Conservation (phyloP, 2,888 invertebrate species). For the Congeria kusceri region DNA sequence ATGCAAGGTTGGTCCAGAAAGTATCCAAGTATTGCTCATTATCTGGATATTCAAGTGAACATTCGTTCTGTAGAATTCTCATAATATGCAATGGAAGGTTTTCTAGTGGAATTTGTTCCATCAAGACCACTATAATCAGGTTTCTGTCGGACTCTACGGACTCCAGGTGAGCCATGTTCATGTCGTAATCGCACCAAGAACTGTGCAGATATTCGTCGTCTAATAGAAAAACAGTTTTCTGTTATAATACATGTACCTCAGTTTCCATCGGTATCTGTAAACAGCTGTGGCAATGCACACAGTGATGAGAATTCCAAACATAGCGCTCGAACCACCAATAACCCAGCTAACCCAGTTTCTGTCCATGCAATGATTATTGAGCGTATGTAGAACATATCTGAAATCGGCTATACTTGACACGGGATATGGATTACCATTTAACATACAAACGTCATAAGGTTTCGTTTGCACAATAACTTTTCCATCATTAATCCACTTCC, state of each 20-base stretch:
- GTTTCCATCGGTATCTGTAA: constrained; percentile 52
- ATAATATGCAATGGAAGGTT: constrained; percentile 38
- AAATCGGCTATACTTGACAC: not conserved
- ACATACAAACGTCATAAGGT: not conserved
- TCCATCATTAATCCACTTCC: constrained; percentile 41
- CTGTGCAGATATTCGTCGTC: constrained; percentile 41
- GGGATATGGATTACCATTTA: constrained; percentile 4
- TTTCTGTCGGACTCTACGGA: constrained; percentile 32
- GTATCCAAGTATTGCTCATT: constrained; percentile 26
- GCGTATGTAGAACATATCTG: not conserved
- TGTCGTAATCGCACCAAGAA: constrained; percentile 62
- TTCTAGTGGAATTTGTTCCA: constrained; percentile 28
- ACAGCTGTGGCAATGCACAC: constrained; percentile 4
- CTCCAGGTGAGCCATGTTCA: constrained; percentile 59
- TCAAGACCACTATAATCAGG: constrained; percentile 45
- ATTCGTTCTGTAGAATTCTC: constrained; percentile 28
- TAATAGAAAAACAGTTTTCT: constrained; percentile 44
- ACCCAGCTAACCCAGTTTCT: constrained; percentile 4
- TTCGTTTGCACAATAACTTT: not conserved
- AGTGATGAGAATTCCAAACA: constrained; percentile 7
- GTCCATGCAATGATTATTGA: constrained; percentile 11
- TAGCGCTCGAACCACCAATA: not conserved
- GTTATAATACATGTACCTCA: constrained; percentile 55
- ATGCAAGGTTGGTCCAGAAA: constrained; percentile 48
- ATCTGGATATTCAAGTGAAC: constrained; percentile 38